Evolutionary conservation across 2,797 vertebrate species (phyloP).

Genomic region (Dermochelys coriacea): DNA sequence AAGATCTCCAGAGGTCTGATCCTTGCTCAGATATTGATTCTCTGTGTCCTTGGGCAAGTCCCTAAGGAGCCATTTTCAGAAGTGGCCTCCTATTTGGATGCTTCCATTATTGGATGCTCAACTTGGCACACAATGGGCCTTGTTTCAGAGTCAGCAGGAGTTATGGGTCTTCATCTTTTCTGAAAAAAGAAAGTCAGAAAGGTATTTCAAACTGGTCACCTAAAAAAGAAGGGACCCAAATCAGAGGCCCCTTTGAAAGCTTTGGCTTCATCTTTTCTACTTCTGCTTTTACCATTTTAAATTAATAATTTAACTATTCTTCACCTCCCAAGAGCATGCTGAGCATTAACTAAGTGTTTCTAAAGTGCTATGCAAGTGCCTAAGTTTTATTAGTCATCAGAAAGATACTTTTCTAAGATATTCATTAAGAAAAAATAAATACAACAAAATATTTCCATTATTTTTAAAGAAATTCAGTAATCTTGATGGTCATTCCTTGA

Average conservation of each 20-base stretch:
- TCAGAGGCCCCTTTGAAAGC: rapidly evolving
- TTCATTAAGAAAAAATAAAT: neutral
- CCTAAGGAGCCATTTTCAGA: neutral
- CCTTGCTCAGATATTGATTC: neutral
- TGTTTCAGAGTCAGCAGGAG: neutral
- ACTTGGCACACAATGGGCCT: neutral
- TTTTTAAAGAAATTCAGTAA: neutral
- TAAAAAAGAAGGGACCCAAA: neutral
- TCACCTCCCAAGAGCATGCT: neutral
- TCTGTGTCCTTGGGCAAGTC: neutral
- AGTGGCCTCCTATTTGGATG: neutral
- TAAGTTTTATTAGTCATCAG: neutral
- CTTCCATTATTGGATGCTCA: rapidly evolving
- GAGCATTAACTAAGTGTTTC: neutral
- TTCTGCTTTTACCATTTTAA: neutral
- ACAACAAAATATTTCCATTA: neutral
- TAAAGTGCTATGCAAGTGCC: neutral
- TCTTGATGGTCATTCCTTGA: neutral
- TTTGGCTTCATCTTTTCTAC: neutral
- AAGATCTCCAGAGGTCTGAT: neutral
- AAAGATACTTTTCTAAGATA: neutral
- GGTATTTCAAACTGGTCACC: neutral
- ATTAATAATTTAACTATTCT: neutral
- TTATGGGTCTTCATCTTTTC: neutral
- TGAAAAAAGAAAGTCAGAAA: neutral